phyloP scores from a whole-genome alignment of 1,140 invertebrate genomes.

The Drosophila hydei region DNA sequence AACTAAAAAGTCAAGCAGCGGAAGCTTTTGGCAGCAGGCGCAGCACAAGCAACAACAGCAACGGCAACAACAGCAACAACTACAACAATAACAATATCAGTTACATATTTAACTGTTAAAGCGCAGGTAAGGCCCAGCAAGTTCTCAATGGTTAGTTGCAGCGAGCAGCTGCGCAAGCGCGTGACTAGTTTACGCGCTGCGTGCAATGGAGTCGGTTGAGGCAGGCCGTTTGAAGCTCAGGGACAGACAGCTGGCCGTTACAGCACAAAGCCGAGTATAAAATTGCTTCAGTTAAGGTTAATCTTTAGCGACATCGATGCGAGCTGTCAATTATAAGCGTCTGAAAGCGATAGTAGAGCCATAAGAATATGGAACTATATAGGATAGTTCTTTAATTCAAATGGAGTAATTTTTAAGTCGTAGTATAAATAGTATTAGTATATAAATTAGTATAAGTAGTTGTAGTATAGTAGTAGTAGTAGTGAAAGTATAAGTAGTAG shows the following conservation, averaged over 20 bases:
- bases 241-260: not conserved
- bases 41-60: constrained; percentile 4
- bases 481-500: too few relatives aligned
- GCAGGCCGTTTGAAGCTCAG: not conserved
- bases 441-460: too few relatives aligned
- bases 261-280: constrained; percentile 4
- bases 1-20: not conserved
- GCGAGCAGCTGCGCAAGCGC: constrained; percentile 37
- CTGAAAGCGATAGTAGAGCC: too few relatives aligned
- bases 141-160: constrained; percentile 30
- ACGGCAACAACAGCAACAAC: constrained; percentile 2
- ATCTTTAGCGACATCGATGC: not conserved
- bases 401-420: too few relatives aligned
- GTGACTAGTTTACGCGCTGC: constrained; percentile 31
- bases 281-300: constrained; percentile 5
- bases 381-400: too few relatives aligned
- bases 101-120: constrained; percentile 16
- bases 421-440: too few relatives aligned
- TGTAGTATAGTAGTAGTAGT: too few relatives aligned
- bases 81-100: constrained; percentile 4
- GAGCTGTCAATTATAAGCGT: not conserved
- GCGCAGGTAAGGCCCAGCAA: constrained; percentile 49
- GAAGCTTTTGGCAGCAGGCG: constrained; percentile 15
- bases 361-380: too few relatives aligned
- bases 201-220: not conserved